A percentile compares a stretch with the other conserved stretches of the same genome.
Evolutionary conservation across 1,140 invertebrate genomes (phyloP).

Genomic region (Vanessa tameamea): DNA sequence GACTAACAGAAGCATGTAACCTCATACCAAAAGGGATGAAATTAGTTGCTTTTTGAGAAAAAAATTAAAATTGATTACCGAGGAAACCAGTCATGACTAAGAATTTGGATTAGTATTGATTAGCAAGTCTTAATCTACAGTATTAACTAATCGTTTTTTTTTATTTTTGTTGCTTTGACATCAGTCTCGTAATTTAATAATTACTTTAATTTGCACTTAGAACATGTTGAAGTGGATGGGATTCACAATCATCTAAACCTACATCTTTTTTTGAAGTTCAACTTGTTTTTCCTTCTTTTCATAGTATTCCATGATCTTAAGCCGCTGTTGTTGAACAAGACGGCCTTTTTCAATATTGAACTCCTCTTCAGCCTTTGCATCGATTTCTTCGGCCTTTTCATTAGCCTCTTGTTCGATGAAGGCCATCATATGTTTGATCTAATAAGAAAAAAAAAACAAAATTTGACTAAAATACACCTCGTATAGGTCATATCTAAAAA

Average conservation of each 20-base stretch:
- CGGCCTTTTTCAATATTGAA: conserved; percentile 99
- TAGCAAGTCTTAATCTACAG: too few relatives aligned
- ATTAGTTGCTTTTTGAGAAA: too few relatives aligned
- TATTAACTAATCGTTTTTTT: too few relatives aligned
- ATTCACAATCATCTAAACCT: conserved; percentile 59
- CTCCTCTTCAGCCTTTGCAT: conserved; percentile 99
- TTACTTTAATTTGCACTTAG: too few relatives aligned
- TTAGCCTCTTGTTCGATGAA: conserved; percentile 99
- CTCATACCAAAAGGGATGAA: too few relatives aligned
- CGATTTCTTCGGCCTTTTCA: conserved; percentile 99
- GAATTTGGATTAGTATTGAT: too few relatives aligned
- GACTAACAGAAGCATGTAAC: too few relatives aligned
- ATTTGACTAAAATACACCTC: neutral
- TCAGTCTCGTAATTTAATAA: too few relatives aligned
- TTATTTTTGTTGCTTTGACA: too few relatives aligned
- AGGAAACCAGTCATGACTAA: too few relatives aligned
- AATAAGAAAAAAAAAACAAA: conserved; percentile 38
- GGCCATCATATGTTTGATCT: conserved; percentile 99
- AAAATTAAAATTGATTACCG: too few relatives aligned
- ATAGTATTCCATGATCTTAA: conserved; percentile 99
- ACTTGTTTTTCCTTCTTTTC: conserved; percentile 99
- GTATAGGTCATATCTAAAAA: neutral
- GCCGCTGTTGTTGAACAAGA: conserved; percentile 97
- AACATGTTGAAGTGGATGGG: neutral
- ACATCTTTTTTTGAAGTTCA: conserved; percentile 99